phyloP scores from a whole-genome alignment of 2,888 invertebrate genomes.

The Tholera decimalis region DNA sequence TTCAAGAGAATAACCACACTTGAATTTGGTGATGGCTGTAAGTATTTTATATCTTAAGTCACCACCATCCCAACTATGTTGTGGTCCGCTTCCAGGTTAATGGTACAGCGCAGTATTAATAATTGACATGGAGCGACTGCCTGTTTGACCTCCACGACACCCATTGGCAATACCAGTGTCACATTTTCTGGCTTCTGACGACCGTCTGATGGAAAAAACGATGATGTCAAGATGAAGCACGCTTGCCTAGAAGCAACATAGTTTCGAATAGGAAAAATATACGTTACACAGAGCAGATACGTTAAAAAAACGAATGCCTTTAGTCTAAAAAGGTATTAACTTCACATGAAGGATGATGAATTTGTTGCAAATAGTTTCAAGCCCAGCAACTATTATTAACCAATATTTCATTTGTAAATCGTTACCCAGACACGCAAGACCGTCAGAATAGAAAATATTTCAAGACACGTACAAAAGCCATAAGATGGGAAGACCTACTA shows the following conservation, averaged over 20 bases:
- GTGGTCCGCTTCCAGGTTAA: too few relatives aligned
- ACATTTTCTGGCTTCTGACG: too few relatives aligned
- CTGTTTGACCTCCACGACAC: too few relatives aligned
- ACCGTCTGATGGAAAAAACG: too few relatives aligned
- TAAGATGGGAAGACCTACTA: background rate
- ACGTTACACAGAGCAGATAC: background rate
- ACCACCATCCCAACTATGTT: too few relatives aligned
- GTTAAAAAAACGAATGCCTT: background rate
- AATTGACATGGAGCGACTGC: too few relatives aligned
- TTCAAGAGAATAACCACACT: conserved; percentile 93
- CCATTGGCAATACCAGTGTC: too few relatives aligned
- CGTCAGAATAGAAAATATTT: conserved; percentile 38
- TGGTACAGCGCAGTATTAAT: too few relatives aligned
- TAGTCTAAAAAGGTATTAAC: conserved; percentile 2
- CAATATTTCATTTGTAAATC: conserved; percentile 27
- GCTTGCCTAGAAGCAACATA: too few relatives aligned
- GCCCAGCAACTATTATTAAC: conserved; percentile 16
- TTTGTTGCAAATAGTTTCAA: conserved; percentile 19
- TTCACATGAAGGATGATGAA: conserved; percentile 2
- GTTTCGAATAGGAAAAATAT: too few relatives aligned
- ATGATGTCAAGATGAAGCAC: too few relatives aligned
- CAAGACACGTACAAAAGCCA: conserved; percentile 14
- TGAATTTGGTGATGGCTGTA: conserved; percentile 92
- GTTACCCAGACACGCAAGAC: conserved; percentile 25
- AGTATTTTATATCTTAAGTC: conserved; percentile 67